A percentile compares a stretch with the other conserved stretches of the same genome.
Conservation (phyloP, 2,888 invertebrate genomes). For the Tryphoninae sp. region DNA sequence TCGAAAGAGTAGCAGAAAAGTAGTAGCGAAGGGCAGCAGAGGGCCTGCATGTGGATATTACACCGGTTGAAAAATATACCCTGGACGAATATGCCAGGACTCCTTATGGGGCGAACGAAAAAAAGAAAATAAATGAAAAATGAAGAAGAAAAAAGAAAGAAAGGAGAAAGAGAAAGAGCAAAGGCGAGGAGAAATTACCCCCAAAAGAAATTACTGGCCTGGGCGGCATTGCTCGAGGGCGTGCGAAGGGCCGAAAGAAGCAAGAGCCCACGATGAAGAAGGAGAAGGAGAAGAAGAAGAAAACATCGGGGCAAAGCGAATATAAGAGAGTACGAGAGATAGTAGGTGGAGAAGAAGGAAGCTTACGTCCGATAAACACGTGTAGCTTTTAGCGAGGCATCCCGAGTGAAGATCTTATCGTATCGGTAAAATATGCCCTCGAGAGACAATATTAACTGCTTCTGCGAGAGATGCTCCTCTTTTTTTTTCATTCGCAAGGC, state of each 20-base stretch:
- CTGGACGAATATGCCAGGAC: constrained; percentile 8
- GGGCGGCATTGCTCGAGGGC: constrained; percentile 71
- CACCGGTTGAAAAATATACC: constrained; percentile 45
- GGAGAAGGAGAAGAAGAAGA: constrained; percentile 60
- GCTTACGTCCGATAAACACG: constrained; percentile 80
- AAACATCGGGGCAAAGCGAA: constrained; percentile 44
- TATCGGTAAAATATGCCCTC: constrained; percentile 79
- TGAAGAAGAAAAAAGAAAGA: constrained; percentile 44
- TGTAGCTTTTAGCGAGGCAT: constrained; percentile 81
- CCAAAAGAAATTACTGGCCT: constrained; percentile 71
- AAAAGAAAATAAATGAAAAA: constrained; percentile 53
- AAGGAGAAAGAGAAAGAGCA: constrained; percentile 40
- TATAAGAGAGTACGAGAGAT: constrained; percentile 45
- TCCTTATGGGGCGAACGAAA: constrained; percentile 32
- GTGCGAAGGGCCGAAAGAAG: constrained; percentile 60
- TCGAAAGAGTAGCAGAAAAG: constrained; percentile 22
- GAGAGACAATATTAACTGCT: constrained; percentile 81
- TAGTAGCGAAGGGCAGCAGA: constrained; percentile 25
- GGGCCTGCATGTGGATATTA: constrained; percentile 42
- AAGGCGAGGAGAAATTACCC: constrained; percentile 68
- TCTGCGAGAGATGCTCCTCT: constrained; percentile 68
- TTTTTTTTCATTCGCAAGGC: constrained; percentile 43
- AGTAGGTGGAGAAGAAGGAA: constrained; percentile 62
- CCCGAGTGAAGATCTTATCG: constrained; percentile 79
- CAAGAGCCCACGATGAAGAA: constrained; percentile 32